Evolutionary conservation across 2,888 invertebrate species (phyloP), one percentile per base, ranked within the genome.

Genomic region (Clusia tigrina): DNA sequence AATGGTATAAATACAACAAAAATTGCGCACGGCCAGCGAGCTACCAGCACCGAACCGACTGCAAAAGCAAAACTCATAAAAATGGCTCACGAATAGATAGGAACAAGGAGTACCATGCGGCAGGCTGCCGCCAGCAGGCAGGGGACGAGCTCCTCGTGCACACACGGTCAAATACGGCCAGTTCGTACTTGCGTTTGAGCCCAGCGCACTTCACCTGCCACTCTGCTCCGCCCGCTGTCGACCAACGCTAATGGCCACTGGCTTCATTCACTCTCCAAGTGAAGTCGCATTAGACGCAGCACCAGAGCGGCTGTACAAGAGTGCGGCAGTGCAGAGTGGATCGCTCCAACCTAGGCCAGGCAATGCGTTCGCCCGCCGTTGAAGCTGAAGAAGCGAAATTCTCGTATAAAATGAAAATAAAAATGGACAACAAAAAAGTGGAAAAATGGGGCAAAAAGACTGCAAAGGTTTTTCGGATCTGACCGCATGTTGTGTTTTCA

Each of bases 401-500:
- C 5, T 32, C 6, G 12, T 9, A 32, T 32, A 12, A 32, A 32
- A 32, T 32, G 32, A 32, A 32, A 32, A 9, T 5, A 32, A 32
- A 32, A n/a, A n/a, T n/a, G n/a, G n/a, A n/a, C n/a, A n/a, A n/a
- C n/a, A n/a, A n/a, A n/a, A n/a, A n/a, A 9, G 32, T 32, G 12
- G 32, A 12, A 12, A 5, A 32, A 32, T 32, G 6, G 12, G 42
- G 3, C 18, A 23, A 42, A 38, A 51, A 57, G 24, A 15, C 2
- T 12, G 32, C 46, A 58, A 51, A 58, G 51, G 48, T 51, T 58
- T 22, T 38, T 22, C 38, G 6, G 26, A 18, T 51, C 32, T 51
- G 32, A 55, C 65, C 65, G 51, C 63, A 63, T 63, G 63, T 60
- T 63, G 20, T 60, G 46, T 63, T 66, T 66, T 66, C 60, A 61